A percentile compares a stretch with the other conserved stretches of the same genome.
These are phyloP conservation scores for Epinephelus awoara DNA, from an alignment of 2,797 vertebrate species.

Conservation along the genomic window DNA sequence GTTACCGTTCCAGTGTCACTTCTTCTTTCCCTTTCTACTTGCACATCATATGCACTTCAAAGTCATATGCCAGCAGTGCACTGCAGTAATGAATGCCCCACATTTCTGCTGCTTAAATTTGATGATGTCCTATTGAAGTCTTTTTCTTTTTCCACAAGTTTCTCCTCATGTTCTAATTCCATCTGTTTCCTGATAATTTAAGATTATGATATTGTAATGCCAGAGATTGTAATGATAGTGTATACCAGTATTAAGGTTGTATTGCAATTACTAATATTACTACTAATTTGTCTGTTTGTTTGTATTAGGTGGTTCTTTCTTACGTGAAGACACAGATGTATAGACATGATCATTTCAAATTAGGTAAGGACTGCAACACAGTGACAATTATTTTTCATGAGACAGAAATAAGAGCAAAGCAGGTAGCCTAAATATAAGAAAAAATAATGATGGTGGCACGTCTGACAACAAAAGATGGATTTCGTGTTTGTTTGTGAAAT, in stretches of 20 bases:
- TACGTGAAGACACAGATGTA: neutral
- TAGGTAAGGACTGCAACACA: neutral
- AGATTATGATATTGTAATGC: constrained; percentile 20
- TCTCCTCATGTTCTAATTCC: constrained; percentile 51
- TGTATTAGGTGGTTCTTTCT: constrained; percentile 1
- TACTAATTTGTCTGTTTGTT: constrained; percentile 7
- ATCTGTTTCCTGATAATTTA: constrained; percentile 46
- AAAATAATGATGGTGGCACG: neutral
- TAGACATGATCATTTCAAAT: neutral
- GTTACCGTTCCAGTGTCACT: constrained; percentile 73
- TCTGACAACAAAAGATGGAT: neutral
- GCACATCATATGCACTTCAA: constrained; percentile 82
- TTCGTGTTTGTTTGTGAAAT: neutral
- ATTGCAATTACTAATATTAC: constrained; percentile 24
- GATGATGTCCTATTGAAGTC: constrained; percentile 67
- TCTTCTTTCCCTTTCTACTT: constrained; percentile 77
- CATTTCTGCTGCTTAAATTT: constrained; percentile 74
- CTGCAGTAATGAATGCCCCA: constrained; percentile 80
- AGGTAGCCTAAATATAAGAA: neutral
- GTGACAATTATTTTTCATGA: neutral
- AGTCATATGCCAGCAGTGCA: constrained; percentile 72
- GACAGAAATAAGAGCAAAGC: constrained; percentile 7
- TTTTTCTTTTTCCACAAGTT: constrained; percentile 38
- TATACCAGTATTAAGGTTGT: neutral
- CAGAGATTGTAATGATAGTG: constrained; percentile 19